Base-by-base conservation (phyloP, 2,888 invertebrate species). In the Thera britannica region DNA sequence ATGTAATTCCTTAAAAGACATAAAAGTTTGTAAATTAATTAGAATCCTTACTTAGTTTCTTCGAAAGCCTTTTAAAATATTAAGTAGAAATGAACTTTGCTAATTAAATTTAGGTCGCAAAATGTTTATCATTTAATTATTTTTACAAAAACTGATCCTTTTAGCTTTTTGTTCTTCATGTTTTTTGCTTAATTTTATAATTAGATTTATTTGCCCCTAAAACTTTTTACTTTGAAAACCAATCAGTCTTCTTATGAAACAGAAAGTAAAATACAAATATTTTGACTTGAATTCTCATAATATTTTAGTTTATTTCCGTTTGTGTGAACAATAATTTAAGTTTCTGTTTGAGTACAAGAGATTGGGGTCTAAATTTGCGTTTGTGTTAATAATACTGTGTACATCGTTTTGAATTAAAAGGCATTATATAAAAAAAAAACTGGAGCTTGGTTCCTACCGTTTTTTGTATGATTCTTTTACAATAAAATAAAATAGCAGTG, bases 51-150 rank as follows among this genome's bases (percentile, higher is more conserved):
- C 23, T 23, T 23, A 34, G 23, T 58, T 58, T 46, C 54, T 61
- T 54, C 46, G 54, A 61, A 61, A 61, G 46, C 51, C 60, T 60
- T 60, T 52, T 60, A 60, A 51, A 52, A 51, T 51, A 49, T 58
- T 58, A 48, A 51, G 55, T 49, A 36, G 49, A 59, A 36, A 51
- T n/a, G 7, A 59, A 49, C 59, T 59, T 59, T 38, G 48, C 9
- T 51, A 59, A 59, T 59, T 59, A 59, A 36, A 59, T 51, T 51
- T 60, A 36, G 51, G 7, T 11, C n/a, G 49, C 51, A 38, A 59
- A 51, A 9, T 59, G 59, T 59, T 59, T 59, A 59, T n/a, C 34
- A 36, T 59, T 59, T 49, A 35, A 49, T 11, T 48, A 58, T 48
- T 35, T 58, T 36, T 48, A 51, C 8, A 23, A 51, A 51, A 51